Conservation (phyloP, 2,797 vertebrate genomes). For the Staurois parvus region DNA sequence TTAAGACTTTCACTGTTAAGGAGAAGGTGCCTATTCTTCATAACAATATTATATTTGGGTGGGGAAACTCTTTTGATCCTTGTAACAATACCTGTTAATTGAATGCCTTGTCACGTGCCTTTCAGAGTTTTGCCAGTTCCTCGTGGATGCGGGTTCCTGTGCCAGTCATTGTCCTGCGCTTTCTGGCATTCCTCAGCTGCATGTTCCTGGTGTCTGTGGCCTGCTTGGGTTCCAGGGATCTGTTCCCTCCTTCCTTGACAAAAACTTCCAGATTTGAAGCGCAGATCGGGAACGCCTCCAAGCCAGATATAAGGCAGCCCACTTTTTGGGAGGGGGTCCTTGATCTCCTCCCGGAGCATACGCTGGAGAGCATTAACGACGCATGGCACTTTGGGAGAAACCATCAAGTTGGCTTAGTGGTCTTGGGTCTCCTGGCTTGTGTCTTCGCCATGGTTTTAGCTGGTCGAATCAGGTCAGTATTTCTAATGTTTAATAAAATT, state of each 20-base stretch:
- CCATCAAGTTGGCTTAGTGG: conserved; percentile 83
- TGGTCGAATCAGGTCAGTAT: conserved; percentile 84
- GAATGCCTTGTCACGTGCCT: conserved; percentile 19
- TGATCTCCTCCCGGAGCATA: conserved; percentile 76
- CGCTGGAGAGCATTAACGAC: conserved; percentile 72
- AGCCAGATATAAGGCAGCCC: neutral
- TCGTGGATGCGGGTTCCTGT: conserved; percentile 75
- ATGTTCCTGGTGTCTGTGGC: conserved; percentile 80
- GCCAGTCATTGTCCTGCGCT: conserved; percentile 83
- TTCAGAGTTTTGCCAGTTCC: conserved; percentile 80
- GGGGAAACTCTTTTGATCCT: no score
- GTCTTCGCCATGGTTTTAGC: conserved; percentile 87
- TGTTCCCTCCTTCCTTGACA: conserved; percentile 67
- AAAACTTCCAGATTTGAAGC: conserved; percentile 33
- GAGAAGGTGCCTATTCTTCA: no score
- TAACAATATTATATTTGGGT: no score
- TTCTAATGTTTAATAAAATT: no score
- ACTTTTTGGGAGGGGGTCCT: conserved; percentile 80
- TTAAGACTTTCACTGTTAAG: no score
- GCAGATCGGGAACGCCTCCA: neutral
- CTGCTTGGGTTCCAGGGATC: conserved; percentile 71
- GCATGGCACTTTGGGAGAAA: conserved; percentile 84
- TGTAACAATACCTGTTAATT: no score
- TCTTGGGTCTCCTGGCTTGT: conserved; percentile 86
- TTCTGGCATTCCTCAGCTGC: conserved; percentile 87